phyloP scores from a whole-genome alignment of 2,888 invertebrate species.

The Hirtodrosophila alboralis region DNA sequence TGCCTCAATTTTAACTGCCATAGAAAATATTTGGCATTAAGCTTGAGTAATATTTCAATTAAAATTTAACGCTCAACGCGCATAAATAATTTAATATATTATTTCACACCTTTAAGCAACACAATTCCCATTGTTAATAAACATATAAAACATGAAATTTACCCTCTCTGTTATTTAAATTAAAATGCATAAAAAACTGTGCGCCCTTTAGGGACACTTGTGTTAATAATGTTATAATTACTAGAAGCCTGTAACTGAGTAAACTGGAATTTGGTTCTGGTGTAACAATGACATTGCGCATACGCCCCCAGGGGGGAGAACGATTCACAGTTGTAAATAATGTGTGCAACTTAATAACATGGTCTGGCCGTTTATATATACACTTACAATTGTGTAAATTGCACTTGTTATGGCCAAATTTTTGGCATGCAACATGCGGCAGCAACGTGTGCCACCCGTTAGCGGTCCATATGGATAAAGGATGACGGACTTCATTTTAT shows the following conservation, averaged over 20 bases:
- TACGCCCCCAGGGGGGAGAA: conserved; percentile 46
- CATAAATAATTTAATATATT: too few relatives aligned
- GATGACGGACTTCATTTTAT: conserved; percentile 85
- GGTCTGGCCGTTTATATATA: conserved; percentile 6
- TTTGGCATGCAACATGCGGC: conserved; percentile 89
- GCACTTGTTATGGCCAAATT: conserved; percentile 90
- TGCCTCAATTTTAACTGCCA: too few relatives aligned
- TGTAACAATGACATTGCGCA: conserved; percentile 44
- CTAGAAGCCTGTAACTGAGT: conserved; percentile 1
- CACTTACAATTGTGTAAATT: conserved; percentile 89
- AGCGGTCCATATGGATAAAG: conserved; percentile 85
- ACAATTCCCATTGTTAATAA: too few relatives aligned
- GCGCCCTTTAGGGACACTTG: conserved; percentile 24
- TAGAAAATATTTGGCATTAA: conserved; percentile 6
- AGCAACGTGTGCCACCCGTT: conserved; percentile 85
- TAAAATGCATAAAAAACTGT: conserved; percentile 13
- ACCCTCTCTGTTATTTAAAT: too few relatives aligned
- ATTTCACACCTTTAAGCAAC: too few relatives aligned
- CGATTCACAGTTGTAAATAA: conserved; percentile 19
- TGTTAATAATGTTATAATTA: conserved; percentile 41
- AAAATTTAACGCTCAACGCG: too few relatives aligned
- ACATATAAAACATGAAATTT: too few relatives aligned
- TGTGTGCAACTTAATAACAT: conserved; percentile 23
- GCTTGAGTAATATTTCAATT: too few relatives aligned
- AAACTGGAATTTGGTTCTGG: neutral